Evolutionary conservation across 2,113 vertebrate species (phyloP).

Genomic region (Platycercus adscitus): DNA sequence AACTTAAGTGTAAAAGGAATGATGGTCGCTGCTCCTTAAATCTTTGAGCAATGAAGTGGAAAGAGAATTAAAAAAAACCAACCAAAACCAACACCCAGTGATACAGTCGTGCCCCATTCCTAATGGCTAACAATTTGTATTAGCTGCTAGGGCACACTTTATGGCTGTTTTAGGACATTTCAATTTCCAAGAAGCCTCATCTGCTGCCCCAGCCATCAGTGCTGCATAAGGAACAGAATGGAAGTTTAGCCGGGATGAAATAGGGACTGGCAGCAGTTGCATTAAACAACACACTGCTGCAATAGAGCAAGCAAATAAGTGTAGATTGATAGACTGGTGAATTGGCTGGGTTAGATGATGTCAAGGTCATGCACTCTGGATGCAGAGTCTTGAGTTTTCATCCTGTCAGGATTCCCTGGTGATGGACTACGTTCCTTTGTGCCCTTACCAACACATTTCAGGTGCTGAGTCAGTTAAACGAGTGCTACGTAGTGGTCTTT

Average conservation of each 20-base stretch:
- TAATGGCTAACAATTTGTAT: background rate
- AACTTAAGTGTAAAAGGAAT: background rate
- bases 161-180: background rate
- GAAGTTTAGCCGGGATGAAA: background rate
- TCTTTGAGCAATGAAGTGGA: background rate
- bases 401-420: background rate
- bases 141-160: background rate
- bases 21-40: background rate
- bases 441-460: background rate
- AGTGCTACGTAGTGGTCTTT: background rate
- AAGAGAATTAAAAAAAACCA: background rate
- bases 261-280: background rate
- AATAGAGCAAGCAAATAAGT: background rate
- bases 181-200: background rate
- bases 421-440: background rate
- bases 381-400: background rate
- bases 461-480: background rate
- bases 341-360: background rate
- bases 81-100: background rate
- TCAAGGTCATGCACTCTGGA: background rate
- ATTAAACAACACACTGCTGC: background rate
- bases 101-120: rapidly evolving
- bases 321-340: background rate
- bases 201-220: background rate
- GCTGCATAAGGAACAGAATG: background rate